Base-by-base conservation (phyloP, 2,888 invertebrate genomes). In the Meloe dianella region DNA sequence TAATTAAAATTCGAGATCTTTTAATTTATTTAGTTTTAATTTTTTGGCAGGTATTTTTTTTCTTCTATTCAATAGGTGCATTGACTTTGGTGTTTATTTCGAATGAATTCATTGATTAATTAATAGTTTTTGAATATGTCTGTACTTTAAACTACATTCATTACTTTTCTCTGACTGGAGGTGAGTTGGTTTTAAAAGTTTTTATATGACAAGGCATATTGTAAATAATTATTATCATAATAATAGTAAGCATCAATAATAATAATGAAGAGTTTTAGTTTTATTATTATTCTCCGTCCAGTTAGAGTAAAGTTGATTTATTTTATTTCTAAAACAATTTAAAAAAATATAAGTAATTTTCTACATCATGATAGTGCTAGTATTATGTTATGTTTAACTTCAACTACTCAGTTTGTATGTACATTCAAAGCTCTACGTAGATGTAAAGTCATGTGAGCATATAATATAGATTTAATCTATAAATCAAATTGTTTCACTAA, bases 391-490 rank as follows among this genome's bases (percentile, higher is more conserved):
- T 69, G 63, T 71, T 70, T 70, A 63, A 64, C 69, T 57, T 54
- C 24, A 54, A 72, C 65, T 70, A 71, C 69, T 75, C 69, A 69
- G 68, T 73, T 72, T 69, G 58, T 70, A 71, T 74, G 75, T 74
- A 74, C 70, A 74, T 73, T 73, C 66, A 70, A 73, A 70, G 66
- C 67, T 71, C 69, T 68, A 73, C 64, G 67, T 71, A 73, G 70
- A 74, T 74, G 73, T 74, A 74, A 75, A 73, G 71, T 73, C 71
- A 69, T 65, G 66, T 71, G 70, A 71, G 68, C 68, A 60, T 68
- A 70, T 69, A 70, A 73, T 73, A 73, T 74, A 74, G 72, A 73
- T 75, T 73, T 69, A 73, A 75, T 73, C 74, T 74, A 74, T 73
- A 63, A 73, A 69, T 65, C 66, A 60, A 68, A 71, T 70, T 71